A percentile compares a stretch with the other conserved stretches of the same genome.
Conservation (phyloP, 2,888 invertebrate genomes). For the Orchestes rusci region DNA sequence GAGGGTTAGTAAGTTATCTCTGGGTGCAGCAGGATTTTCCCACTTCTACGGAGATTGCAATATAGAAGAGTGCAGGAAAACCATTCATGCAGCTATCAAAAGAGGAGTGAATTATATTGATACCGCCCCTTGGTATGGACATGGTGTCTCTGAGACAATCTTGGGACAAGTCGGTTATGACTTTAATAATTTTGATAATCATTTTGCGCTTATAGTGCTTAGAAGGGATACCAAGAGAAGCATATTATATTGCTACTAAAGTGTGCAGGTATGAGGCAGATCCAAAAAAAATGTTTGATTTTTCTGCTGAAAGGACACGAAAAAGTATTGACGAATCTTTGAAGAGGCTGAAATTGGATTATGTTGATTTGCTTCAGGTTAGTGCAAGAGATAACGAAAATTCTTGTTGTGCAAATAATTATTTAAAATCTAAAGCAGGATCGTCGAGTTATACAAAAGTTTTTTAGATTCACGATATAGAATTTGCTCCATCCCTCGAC, state of each 20-base stretch:
- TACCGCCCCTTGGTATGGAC: conserved; percentile 89
- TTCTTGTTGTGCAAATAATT: too few species aligned
- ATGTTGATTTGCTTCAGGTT: conserved; percentile 86
- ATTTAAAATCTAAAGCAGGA: too few species aligned
- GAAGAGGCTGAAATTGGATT: conserved; percentile 63
- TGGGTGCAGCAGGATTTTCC: conserved; percentile 72
- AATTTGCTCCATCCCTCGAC: conserved; percentile 72
- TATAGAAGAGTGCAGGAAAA: conserved; percentile 58
- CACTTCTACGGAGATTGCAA: conserved; percentile 61
- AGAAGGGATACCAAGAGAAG: conserved; percentile 65
- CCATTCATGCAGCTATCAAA: conserved; percentile 64
- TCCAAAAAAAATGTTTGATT: conserved; percentile 76
- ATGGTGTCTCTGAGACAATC: conserved; percentile 74
- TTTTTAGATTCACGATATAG: conserved; percentile 84
- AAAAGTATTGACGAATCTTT: conserved; percentile 72
- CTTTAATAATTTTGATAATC: background rate
- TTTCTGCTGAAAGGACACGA: conserved; percentile 66
- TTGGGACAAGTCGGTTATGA: conserved; percentile 61
- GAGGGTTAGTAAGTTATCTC: conserved; percentile 60
- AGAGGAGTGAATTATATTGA: conserved; percentile 87
- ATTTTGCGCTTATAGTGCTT: conserved; percentile 53
- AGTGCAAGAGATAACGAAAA: too few species aligned
- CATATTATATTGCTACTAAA: conserved; percentile 89
- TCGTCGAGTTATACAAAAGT: too few species aligned
- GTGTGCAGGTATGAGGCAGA: conserved; percentile 75